Evolutionary conservation across 2,113 vertebrate genomes (phyloP), one percentile per base, ranked within the genome.

Genomic region (Myotis davidii): DNA sequence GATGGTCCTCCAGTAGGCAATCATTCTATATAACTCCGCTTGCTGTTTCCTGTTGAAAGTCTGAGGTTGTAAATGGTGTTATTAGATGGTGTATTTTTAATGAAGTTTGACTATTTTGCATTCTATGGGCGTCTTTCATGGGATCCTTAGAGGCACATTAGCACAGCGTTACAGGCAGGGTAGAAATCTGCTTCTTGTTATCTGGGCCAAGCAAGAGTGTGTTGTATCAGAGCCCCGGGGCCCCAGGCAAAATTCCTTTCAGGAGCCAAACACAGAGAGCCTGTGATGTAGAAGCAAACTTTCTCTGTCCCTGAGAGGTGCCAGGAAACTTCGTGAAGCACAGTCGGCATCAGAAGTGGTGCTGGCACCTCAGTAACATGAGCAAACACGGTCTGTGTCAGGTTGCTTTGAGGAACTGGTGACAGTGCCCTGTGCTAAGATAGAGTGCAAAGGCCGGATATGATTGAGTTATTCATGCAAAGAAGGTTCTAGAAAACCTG

Each of bases 21-120:
- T 72, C 65, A 25, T 90, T 92, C 29, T 18, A 1, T 42, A 16
- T 37, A 86, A 79, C 73, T 95, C 34, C 45, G 54, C 85, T 92
- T 92, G 59, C 85, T 96, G 48, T 65, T 94, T 95, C 93, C 91
- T 88, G 32, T 93, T 92, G 59, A 88, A 95, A 88, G 52, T 85
- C 79, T 84, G 32, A 34, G 67, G 77, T 96, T 96, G 42, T 81
- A 95, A 91, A 89, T 91, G 83, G 59, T 91, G 73, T 86, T 91
- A 93, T 91, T 94, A 91, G 82, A 45, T 90, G 34, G 76, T 90
- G 7, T 94, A 25, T 96, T 97, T 97, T 94, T 94, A 95, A 96
- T 77, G 76, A 94, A 88, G 50, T 70, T 91, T 95, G 67, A 88
- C 72, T 64, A 17, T 91, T 90, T 92, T 3, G 0, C 88, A 65